Evolutionary conservation across 2,888 invertebrate genomes (phyloP).

Genomic region (Diaphora mendica): DNA sequence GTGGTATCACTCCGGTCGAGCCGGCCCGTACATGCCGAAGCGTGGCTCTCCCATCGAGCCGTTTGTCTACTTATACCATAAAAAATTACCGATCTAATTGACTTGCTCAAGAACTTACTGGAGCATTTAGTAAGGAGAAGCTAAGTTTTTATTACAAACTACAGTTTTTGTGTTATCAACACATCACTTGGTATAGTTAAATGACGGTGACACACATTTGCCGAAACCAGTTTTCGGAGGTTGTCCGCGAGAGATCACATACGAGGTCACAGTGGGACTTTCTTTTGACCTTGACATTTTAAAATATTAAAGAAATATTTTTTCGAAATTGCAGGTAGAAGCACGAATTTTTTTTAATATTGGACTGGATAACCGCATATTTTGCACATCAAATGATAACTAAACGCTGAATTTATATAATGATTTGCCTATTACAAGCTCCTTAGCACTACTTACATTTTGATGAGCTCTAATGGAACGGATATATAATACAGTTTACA

Average conservation of each 20-base stretch:
- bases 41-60: no score
- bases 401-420: no score
- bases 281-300: slow-evolving; percentile 1
- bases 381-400: no score
- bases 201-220: slow-evolving; percentile 1
- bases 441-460: no score
- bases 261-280: background rate
- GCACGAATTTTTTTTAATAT: background rate
- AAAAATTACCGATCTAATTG: background rate
- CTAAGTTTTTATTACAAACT: background rate
- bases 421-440: no score
- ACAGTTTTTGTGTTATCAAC: background rate
- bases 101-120: no score
- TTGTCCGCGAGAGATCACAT: background rate
- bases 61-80: no score
- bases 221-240: background rate
- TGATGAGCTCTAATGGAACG: no score
- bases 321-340: background rate
- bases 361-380: background rate
- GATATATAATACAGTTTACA: no score
- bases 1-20: no score
- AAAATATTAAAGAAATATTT: background rate
- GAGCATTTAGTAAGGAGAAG: background rate
- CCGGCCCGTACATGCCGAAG: no score
- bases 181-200: background rate